Conservation (phyloP, 2,888 invertebrate genomes). For the Ennomos fuscantarius region DNA sequence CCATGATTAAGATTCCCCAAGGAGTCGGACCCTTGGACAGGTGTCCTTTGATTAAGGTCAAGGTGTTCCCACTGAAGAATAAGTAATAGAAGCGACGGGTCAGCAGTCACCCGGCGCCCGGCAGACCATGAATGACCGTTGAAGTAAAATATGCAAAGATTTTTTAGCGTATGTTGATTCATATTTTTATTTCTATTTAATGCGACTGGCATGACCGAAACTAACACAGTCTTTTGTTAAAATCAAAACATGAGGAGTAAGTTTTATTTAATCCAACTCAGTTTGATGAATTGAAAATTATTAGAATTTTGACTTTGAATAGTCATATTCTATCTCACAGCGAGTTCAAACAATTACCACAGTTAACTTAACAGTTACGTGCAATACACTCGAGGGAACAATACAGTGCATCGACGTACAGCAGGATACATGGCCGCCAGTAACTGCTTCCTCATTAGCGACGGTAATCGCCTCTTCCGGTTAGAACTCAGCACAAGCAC, state of each 20-base stretch:
- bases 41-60: constrained; percentile 79
- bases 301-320: too few species aligned
- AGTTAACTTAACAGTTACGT: background rate
- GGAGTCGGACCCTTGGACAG: constrained; percentile 68
- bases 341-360: background rate
- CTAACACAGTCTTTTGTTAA: too few species aligned
- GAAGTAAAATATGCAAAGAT: constrained; percentile 50
- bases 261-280: too few species aligned
- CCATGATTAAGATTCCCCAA: constrained; percentile 79
- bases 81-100: constrained; percentile 57
- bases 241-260: too few species aligned
- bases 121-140: constrained; percentile 74
- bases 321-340: too few species aligned
- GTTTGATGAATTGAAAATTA: too few species aligned
- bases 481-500: constrained; percentile 32
- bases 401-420: constrained; percentile 35
- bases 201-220: too few species aligned
- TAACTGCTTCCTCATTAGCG: constrained; percentile 79
- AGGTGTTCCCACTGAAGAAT: constrained; percentile 68
- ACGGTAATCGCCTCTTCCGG: constrained; percentile 73
- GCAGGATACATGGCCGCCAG: constrained; percentile 56
- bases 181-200: too few species aligned
- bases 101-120: constrained; percentile 56
- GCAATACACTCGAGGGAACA: constrained; percentile 17
- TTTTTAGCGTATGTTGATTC: constrained; percentile 11